These are phyloP conservation scores for Nezara viridula DNA, from an alignment of 2,888 invertebrate genomes.

Conservation along the genomic window DNA sequence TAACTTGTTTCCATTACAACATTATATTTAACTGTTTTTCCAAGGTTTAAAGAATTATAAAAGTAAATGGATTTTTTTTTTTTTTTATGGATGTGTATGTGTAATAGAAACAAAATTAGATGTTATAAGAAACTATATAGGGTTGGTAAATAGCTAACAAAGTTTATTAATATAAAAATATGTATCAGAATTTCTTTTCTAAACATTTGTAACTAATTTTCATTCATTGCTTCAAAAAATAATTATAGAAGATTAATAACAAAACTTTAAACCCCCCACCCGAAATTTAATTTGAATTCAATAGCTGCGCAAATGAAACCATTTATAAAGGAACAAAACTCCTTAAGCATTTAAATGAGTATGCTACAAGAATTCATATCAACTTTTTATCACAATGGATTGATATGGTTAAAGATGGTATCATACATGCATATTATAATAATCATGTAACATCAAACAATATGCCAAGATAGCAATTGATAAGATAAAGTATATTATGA, in stretches of 20 bases:
- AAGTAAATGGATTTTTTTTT: too few species aligned
- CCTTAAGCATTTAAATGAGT: constrained; percentile 31
- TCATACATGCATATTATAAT: not conserved
- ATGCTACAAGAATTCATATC: not conserved
- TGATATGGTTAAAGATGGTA: not conserved
- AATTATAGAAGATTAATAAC: not conserved
- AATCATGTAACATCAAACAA: not conserved
- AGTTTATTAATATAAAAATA: too few species aligned
- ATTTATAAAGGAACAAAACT: constrained; percentile 26
- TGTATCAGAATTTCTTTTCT: too few species aligned
- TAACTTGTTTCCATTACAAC: not conserved
- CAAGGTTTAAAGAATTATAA: not conserved
- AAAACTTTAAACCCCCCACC: not conserved
- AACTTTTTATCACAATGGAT: not conserved
- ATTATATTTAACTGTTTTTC: not conserved
- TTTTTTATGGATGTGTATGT: too few species aligned
- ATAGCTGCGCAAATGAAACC: not conserved
- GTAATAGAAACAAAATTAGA: too few species aligned
- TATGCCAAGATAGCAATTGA: not conserved
- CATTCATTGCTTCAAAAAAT: not conserved
- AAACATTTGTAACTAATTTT: too few species aligned
- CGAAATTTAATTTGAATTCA: constrained; percentile 8
- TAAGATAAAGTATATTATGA: constrained; percentile 20
- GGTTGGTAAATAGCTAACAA: not conserved
- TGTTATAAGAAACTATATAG: not conserved